Conservation (phyloP, 2,888 invertebrate species). For the Hirtodrosophila histrioides region DNA sequence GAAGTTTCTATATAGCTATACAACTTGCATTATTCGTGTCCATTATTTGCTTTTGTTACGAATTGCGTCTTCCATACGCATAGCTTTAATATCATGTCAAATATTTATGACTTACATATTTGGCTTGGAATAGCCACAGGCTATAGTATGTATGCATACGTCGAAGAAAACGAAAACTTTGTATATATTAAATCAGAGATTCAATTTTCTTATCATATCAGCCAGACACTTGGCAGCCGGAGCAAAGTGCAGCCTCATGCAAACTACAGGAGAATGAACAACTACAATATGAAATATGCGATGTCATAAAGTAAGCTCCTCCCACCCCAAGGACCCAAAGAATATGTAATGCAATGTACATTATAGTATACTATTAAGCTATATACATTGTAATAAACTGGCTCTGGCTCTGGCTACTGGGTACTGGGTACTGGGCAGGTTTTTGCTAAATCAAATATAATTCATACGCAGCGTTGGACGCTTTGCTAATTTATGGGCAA, state of each 20-base stretch:
- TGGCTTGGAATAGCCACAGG: conserved; percentile 1
- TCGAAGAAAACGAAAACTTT: conserved; percentile 1
- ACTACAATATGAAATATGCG: conserved; percentile 50
- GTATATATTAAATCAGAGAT: conserved; percentile 34
- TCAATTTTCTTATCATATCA: conserved; percentile 44
- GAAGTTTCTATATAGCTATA: too few relatives aligned
- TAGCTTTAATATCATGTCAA: conserved; percentile 34
- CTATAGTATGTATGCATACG: too few relatives aligned
- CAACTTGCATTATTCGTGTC: too few relatives aligned
- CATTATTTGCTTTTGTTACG: conserved; percentile 30
- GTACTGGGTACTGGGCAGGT: conserved; percentile 5
- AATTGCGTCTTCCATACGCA: conserved; percentile 5
- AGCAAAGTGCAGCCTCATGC: conserved; percentile 47
- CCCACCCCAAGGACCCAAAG: conserved; percentile 12
- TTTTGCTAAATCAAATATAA: conserved; percentile 60
- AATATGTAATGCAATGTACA: conserved; percentile 45
- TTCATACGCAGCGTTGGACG: conserved; percentile 55
- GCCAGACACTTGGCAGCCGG: conserved; percentile 15
- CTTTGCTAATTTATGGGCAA: conserved; percentile 39
- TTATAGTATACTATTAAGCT: conserved; percentile 38
- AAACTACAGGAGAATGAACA: conserved; percentile 17
- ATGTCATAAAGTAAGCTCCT: conserved; percentile 43
- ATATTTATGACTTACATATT: conserved; percentile 48
- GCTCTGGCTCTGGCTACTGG: background rate
- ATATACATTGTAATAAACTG: conserved; percentile 36